Conservation (phyloP, 2,888 invertebrate genomes). For the Criorhina ranunculi region DNA sequence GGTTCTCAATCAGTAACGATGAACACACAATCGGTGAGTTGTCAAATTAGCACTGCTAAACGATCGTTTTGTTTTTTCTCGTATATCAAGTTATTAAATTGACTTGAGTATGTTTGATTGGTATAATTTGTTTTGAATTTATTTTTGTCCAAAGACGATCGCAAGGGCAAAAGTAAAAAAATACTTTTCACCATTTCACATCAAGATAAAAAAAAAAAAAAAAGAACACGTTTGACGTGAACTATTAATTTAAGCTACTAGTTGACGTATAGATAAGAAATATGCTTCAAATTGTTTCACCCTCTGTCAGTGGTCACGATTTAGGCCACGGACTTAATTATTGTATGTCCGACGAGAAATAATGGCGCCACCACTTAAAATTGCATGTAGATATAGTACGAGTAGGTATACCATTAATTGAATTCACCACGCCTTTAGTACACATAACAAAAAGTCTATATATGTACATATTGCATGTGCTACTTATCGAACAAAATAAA, state of each 20-base stretch:
- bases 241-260: neutral
- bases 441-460: constrained; percentile 9
- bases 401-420: constrained; percentile 27
- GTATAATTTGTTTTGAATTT: constrained; percentile 50
- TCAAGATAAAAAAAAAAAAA: constrained; percentile 13
- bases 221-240: neutral
- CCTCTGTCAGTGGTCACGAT: neutral
- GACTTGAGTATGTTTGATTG: constrained; percentile 51
- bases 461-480: constrained; percentile 4
- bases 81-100: constrained; percentile 48
- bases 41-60: constrained; percentile 35
- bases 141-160: constrained; percentile 4
- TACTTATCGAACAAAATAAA: constrained; percentile 40
- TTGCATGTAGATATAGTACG: neutral
- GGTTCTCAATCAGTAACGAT: constrained; percentile 9
- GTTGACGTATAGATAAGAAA: constrained; percentile 7
- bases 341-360: neutral
- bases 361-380: constrained; percentile 35
- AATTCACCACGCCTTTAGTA: constrained; percentile 41
- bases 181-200: neutral
- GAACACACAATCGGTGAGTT: constrained; percentile 33
- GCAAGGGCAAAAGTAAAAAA: neutral
- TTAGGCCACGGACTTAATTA: constrained; percentile 4
- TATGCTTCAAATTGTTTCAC: neutral
- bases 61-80: constrained; percentile 33